Conservation (phyloP, 2,797 vertebrate genomes). For the Siniperca scherzeri region DNA sequence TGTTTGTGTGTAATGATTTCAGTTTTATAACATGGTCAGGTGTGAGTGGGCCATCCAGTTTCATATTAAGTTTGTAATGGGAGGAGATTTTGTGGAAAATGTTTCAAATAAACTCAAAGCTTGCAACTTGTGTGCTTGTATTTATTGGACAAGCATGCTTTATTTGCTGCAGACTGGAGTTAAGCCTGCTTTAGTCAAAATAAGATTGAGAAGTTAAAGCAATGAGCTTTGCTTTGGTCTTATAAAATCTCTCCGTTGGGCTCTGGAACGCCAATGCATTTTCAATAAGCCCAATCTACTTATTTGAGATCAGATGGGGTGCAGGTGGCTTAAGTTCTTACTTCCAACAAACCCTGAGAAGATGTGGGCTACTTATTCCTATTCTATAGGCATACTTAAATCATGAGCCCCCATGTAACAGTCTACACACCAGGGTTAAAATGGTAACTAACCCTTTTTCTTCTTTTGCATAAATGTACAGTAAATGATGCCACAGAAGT, state of each 20-base stretch:
- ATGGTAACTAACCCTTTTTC: conserved; percentile 10
- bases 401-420: conserved; percentile 17
- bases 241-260: conserved; percentile 55
- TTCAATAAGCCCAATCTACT: conserved; percentile 60
- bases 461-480: neutral
- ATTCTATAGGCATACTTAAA: conserved; percentile 25
- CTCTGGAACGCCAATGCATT: conserved; percentile 40
- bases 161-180: conserved; percentile 43
- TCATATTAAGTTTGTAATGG: conserved; percentile 5
- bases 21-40: conserved; percentile 15
- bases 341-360: conserved; percentile 44
- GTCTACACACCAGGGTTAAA: conserved; percentile 7
- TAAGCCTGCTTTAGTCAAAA: conserved; percentile 57
- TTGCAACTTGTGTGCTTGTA: conserved; percentile 17
- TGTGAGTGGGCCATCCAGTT: neutral
- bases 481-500: neutral
- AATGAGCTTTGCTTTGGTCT: conserved; percentile 62
- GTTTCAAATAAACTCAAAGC: conserved; percentile 34
- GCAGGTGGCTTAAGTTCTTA: conserved; percentile 67
- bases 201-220: conserved; percentile 61
- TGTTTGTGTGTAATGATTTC: neutral
- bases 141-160: conserved; percentile 38
- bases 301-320: conserved; percentile 67
- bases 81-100: conserved; percentile 6
- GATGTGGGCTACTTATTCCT: conserved; percentile 37